Conservation (phyloP, 1,140 invertebrate genomes). For the Melanaphis sacchari region DNA sequence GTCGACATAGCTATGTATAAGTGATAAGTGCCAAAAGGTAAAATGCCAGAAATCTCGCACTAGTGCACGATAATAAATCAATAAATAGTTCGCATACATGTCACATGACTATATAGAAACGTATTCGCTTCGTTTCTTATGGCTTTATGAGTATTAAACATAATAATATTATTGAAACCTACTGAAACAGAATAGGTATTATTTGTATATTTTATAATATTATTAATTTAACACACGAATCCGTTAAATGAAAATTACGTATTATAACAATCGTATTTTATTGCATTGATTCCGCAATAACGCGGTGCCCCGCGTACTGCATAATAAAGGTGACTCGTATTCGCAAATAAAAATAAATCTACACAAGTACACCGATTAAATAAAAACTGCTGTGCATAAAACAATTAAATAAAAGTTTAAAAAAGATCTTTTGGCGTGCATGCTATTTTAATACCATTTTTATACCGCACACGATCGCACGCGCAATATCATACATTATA, state of each 20-base stretch:
- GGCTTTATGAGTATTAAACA: neutral
- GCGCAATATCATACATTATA: neutral
- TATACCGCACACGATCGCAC: neutral
- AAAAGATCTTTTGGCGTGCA: neutral
- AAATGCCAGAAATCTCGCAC: neutral
- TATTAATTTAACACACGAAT: neutral
- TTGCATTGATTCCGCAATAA: neutral
- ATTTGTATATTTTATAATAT: slow-evolving; percentile 13
- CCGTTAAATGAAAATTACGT: neutral
- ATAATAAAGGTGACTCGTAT: neutral
- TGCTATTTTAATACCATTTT: neutral
- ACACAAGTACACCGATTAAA: neutral
- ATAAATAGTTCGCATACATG: neutral
- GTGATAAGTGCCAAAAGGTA: neutral
- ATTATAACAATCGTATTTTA: neutral
- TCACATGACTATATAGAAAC: neutral
- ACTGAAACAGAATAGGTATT: neutral
- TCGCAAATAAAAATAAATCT: neutral
- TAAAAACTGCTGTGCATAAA: neutral
- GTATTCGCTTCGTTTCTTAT: neutral
- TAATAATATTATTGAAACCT: neutral
- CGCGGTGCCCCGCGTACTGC: too few relatives aligned
- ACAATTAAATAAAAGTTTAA: neutral
- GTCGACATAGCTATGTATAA: neutral
- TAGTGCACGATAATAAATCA: neutral